These are phyloP conservation scores for Eilema depressum DNA, from an alignment of 2,888 invertebrate species.

Conservation along the genomic window DNA sequence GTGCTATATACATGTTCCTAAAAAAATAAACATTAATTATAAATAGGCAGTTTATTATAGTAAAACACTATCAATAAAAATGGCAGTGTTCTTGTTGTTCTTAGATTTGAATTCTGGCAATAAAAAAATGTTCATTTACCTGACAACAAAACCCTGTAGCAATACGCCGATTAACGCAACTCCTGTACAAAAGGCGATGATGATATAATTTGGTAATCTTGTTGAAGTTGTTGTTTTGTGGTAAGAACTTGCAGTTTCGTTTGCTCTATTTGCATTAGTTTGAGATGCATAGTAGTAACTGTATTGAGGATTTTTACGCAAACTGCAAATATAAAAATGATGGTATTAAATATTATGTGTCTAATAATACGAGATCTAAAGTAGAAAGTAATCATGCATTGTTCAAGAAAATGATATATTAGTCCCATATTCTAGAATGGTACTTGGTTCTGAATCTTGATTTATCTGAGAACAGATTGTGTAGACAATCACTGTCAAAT, in stretches of 20 bases:
- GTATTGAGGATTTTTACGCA: slow-evolving; percentile 65
- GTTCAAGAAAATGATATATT: too few species aligned
- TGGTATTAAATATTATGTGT: neutral
- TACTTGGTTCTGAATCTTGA: too few species aligned
- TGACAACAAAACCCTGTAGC: slow-evolving; percentile 88
- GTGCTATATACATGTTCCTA: slow-evolving; percentile 85
- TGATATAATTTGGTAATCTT: slow-evolving; percentile 87
- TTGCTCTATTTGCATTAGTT: slow-evolving; percentile 39
- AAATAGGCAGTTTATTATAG: too few species aligned
- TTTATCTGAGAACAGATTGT: too few species aligned
- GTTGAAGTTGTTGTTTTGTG: slow-evolving; percentile 89
- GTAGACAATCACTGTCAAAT: too few species aligned
- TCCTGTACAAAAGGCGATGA: slow-evolving; percentile 86
- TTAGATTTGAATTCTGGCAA: too few species aligned
- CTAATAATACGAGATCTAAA: neutral
- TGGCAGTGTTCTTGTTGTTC: too few species aligned
- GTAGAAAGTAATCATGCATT: neutral
- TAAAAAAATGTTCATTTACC: slow-evolving; percentile 71
- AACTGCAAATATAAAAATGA: slow-evolving; percentile 51
- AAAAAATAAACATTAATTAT: neutral
- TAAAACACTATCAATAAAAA: too few species aligned
- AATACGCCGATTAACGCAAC: slow-evolving; percentile 87
- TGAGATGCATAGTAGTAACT: slow-evolving; percentile 61
- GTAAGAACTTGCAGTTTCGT: slow-evolving; percentile 33
- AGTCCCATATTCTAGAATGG: too few species aligned